Evolutionary conservation across 2,797 vertebrate species (phyloP), one percentile per base, ranked within the genome.

Genomic region (Phataginus tricuspis): DNA sequence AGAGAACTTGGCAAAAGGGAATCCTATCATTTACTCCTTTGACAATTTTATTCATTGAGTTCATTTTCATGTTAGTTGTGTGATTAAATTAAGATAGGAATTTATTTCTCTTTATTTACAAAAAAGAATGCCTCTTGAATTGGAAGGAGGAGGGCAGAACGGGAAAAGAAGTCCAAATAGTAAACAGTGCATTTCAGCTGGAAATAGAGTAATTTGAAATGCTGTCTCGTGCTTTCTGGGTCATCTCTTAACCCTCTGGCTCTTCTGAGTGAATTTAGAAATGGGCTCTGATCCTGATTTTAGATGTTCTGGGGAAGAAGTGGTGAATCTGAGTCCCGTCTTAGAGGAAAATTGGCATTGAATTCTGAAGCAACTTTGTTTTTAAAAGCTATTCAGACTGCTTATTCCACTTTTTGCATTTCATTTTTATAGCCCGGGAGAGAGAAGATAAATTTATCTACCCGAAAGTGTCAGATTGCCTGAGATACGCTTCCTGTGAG

Each of bases 31-130:
- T 98, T 98, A 98, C 95, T 93, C 95, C 97, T 98, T 97, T 98
- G 98, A 98, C 98, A 98, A 98, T 98, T 98, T 98, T 98, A 98
- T 98, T 98, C 97, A 98, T 97, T 98, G 98, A 98, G 97, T 98
- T 98, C 97, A 98, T 98, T 98, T 98, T 98, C 96, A 98, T 98
- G 97, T 96, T 98, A 97, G 98, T 97, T 98, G 84, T 98, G 89
- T 98, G 98, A 98, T 98, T 98, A 98, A 98, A 98, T 98, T 97
- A 98, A 98, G 98, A 98, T 97, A 98, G 96, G 97, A 97, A 98
- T 98, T 98, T 98, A 98, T 98, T 98, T 98, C 95, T 97, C 97
- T 98, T 98, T 97, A 98, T 98, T 98, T 98, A 98, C 98, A 98
- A 97, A 96, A 95, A 92, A 3, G 71, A 83, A 90, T 90, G 85